A percentile compares a stretch with the other conserved stretches of the same genome.
Conservation (phyloP, 2,888 invertebrate species). For the Pristionchus arcanus region DNA sequence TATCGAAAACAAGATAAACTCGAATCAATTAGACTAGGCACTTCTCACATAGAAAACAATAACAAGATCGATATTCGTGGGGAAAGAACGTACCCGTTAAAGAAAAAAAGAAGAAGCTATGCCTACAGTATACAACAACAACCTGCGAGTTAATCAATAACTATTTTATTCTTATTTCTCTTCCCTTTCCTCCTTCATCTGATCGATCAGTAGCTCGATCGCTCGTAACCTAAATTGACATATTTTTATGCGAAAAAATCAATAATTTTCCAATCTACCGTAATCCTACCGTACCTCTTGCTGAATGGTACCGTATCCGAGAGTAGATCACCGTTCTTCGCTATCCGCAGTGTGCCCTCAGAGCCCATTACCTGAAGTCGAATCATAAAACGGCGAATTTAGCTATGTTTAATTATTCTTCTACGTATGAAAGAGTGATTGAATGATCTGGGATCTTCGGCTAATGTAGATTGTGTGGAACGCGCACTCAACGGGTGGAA, state of each 20-base stretch:
- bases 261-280: not conserved
- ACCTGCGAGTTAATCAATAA: not conserved
- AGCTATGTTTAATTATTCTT: too few relatives aligned
- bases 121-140: not conserved
- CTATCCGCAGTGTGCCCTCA: conserved; percentile 62
- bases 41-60: not conserved
- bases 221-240: conserved; percentile 38
- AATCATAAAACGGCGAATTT: not conserved
- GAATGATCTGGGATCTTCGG: too few relatives aligned
- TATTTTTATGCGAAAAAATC: not conserved
- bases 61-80: conserved; percentile 24
- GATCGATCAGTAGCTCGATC: conserved; percentile 10
- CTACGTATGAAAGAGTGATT: too few relatives aligned
- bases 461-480: too few relatives aligned
- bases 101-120: not conserved
- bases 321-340: conserved; percentile 62
- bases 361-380: conserved; percentile 50
- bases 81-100: conserved; percentile 8
- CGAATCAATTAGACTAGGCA: conserved; percentile 7
- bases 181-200: not conserved
- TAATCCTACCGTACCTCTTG: conserved; percentile 54
- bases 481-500: too few relatives aligned
- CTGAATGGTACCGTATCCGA: conserved; percentile 57
- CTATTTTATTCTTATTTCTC: conserved; percentile 1
- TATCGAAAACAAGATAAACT: not conserved